Base-by-base conservation (phyloP, 2,888 invertebrate genomes). In the Ypsolopha scabrella region DNA sequence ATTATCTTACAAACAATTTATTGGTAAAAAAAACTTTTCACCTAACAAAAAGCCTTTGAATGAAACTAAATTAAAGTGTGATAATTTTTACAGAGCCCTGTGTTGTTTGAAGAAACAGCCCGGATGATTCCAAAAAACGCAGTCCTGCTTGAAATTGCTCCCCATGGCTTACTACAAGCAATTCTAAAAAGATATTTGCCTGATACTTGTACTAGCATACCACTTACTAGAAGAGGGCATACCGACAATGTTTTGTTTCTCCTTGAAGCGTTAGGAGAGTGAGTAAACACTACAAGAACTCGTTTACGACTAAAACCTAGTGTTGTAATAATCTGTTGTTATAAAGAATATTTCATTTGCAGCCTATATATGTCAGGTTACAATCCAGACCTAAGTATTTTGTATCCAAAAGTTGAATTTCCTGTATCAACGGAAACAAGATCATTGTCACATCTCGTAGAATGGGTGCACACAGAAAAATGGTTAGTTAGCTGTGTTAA, bases 361-460 rank as follows among this genome's bases (percentile, higher is more conserved):
- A 93, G 93, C 57, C 72, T 96, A 47, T 96, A 91, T 68, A 89
- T 90, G 61, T 82, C 88, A 54, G 97, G 97, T 0, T 72, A 91
- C 33, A 89, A 92, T 56, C 88, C 93, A 0, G 87, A 92, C 58
- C 70, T 95, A 8, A 80, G 91, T 7, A 88, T 88, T 14, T 72
- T 97, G 0, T 96, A 94, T 69, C 93, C 94, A 0, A 72, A 86
- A 50, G 80, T 94, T 0, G 65, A 90, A 46, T 94, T 90, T 63
- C 97, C 96, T 0, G 96, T 96, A 0, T 92, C 94, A 1, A 87
- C 91, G 7, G 92, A 93, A 35, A 97, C 97, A 0, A 91, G 93
- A 0, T 91, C 92, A 85, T 87, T 97, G 46, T 91, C 94, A 0
- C 91, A 94, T 6, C 75, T 93, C 14, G 88, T 97, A 10, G 88